phyloP scores from a whole-genome alignment of 1,140 invertebrate genomes.

The Diachasma alloeum region DNA sequence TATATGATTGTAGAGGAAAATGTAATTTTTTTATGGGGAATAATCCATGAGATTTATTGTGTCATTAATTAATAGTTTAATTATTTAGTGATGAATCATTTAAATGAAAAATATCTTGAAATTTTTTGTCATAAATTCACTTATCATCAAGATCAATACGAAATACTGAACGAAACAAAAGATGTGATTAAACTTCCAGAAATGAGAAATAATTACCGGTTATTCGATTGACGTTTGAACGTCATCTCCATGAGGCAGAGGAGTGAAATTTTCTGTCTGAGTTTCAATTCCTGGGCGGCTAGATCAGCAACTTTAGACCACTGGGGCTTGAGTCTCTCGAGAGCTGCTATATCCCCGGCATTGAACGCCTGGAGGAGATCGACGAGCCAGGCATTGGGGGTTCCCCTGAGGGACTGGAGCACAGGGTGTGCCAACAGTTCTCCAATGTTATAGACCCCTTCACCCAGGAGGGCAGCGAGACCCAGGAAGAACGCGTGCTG shows the following conservation, averaged over 20 bases:
- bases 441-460: constrained; percentile 97
- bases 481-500: constrained; percentile 91
- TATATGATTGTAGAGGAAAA: too few relatives aligned
- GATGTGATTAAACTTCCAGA: too few relatives aligned
- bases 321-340: constrained; percentile 82
- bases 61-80: too few relatives aligned
- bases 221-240: constrained; percentile 76
- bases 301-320: constrained; percentile 90
- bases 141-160: too few relatives aligned
- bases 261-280: constrained; percentile 93
- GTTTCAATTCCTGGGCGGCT: constrained; percentile 81
- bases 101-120: too few relatives aligned
- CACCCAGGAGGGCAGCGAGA: constrained; percentile 91
- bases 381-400: constrained; percentile 88
- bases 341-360: constrained; percentile 86
- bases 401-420: constrained; percentile 82
- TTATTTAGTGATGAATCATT: too few relatives aligned
- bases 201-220: constrained; percentile 59
- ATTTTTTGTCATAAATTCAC: too few relatives aligned
- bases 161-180: too few relatives aligned
- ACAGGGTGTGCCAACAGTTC: constrained; percentile 97
- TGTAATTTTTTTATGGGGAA: not conserved
- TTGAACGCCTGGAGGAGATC: constrained; percentile 94
- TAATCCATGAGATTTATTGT: not conserved
- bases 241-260: constrained; percentile 97